Percentiles rank a stretch among this genome's conserved stretches.
Conservation (phyloP, 2,113 vertebrate genomes). For the Oryzias javanicus region DNA sequence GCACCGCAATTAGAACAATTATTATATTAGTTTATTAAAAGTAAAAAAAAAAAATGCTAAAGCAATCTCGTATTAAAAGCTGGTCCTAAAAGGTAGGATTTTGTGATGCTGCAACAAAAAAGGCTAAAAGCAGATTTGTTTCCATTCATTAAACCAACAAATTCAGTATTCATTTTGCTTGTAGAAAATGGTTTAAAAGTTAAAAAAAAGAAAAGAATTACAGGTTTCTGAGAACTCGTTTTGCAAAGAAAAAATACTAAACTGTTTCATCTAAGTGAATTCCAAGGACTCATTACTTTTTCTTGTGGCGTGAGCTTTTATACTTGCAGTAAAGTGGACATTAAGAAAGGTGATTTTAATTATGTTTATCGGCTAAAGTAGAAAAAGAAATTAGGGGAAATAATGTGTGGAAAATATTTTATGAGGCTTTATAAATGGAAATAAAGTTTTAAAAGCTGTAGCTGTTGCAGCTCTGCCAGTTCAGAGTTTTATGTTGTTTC, state of each 20-base stretch:
- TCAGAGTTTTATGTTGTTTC: conserved; percentile 4
- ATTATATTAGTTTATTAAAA: conserved; percentile 54
- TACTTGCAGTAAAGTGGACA: conserved; percentile 59
- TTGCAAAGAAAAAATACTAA: conserved; percentile 61
- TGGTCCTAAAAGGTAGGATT: conserved; percentile 54
- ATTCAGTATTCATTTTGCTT: conserved; percentile 68
- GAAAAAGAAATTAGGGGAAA: conserved; percentile 44
- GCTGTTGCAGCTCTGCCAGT: conserved; percentile 1
- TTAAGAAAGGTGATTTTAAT: conserved; percentile 57
- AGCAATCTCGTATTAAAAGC: conserved; percentile 60
- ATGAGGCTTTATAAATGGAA: conserved; percentile 35
- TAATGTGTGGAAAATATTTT: conserved; percentile 27
- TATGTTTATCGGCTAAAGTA: conserved; percentile 63
- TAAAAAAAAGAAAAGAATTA: conserved; percentile 15
- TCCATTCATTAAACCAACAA: conserved; percentile 64
- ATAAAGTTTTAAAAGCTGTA: conserved; percentile 39
- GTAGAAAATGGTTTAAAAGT: conserved; percentile 48
- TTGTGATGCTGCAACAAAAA: conserved; percentile 24
- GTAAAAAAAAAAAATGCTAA: conserved; percentile 63
- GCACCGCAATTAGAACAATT: conserved; percentile 53
- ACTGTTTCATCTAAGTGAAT: conserved; percentile 64
- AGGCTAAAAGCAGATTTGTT: no score
- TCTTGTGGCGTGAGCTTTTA: conserved; percentile 53
- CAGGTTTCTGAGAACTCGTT: conserved; percentile 48
- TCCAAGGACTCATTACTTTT: conserved; percentile 68